These are phyloP conservation scores for Mesaphorura yosii DNA, from an alignment of 1,140 invertebrate genomes.

Conservation along the genomic window DNA sequence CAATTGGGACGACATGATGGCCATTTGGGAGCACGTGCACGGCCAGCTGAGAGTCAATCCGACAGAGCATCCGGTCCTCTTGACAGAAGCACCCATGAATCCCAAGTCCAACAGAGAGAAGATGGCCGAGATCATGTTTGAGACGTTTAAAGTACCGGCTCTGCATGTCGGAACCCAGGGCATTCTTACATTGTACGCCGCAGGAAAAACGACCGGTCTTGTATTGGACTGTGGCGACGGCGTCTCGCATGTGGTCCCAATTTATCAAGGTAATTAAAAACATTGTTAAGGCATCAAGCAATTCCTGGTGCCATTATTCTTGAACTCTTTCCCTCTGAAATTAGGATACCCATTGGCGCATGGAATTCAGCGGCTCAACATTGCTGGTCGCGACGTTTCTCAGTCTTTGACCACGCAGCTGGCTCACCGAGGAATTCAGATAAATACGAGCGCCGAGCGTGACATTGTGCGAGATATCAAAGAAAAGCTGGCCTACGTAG, in stretches of 20 bases:
- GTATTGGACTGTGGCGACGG: slow-evolving; percentile 43
- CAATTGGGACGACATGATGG: slow-evolving; percentile 34
- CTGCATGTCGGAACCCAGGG: slow-evolving; percentile 43
- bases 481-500: slow-evolving; percentile 49
- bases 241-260: slow-evolving; percentile 42
- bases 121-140: slow-evolving; percentile 51
- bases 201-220: slow-evolving; percentile 42
- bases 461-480: slow-evolving; percentile 54
- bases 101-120: slow-evolving; percentile 49
- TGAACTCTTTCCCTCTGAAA: slow-evolving; percentile 8
- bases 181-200: slow-evolving; percentile 40
- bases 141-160: slow-evolving; percentile 45
- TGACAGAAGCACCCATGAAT: slow-evolving; percentile 50
- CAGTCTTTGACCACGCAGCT: slow-evolving; percentile 45
- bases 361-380: slow-evolving; percentile 43
- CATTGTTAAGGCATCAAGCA: no score
- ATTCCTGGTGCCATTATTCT: neutral
- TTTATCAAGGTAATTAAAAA: slow-evolving; percentile 41
- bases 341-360: slow-evolving; percentile 44
- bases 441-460: slow-evolving; percentile 44
- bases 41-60: slow-evolving; percentile 46
- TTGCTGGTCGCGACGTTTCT: slow-evolving; percentile 46
- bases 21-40: slow-evolving; percentile 20
- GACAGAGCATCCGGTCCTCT: slow-evolving; percentile 49
- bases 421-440: slow-evolving; percentile 40